These are phyloP conservation scores for Venturia canescens DNA, from an alignment of 1,140 invertebrate species.

Conservation along the genomic window DNA sequence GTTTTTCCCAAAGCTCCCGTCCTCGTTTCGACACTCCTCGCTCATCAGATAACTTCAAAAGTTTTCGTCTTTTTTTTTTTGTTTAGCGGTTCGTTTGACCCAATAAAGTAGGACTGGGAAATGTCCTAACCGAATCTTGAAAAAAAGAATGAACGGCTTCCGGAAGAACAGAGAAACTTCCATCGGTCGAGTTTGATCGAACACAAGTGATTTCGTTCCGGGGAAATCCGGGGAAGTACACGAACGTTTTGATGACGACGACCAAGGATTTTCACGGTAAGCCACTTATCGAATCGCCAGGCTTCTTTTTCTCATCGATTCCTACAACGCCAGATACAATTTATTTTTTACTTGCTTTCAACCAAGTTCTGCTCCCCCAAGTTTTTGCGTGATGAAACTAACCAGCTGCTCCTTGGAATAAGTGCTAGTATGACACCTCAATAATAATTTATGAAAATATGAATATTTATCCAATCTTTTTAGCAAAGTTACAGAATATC, in stretches of 20 bases:
- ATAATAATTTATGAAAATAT: too few species aligned
- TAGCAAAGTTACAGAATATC: too few species aligned
- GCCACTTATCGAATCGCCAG: constrained; percentile 49
- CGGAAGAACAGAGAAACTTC: too few species aligned
- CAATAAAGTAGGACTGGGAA: constrained; percentile 35
- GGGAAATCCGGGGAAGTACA: neutral
- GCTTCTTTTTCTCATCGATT: neutral
- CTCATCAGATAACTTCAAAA: constrained; percentile 4
- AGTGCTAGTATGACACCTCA: too few species aligned
- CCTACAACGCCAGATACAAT: constrained; percentile 25
- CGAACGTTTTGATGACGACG: constrained; percentile 22
- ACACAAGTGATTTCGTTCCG: neutral
- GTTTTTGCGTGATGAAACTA: neutral
- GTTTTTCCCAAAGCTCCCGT: neutral
- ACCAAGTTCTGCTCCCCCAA: constrained; percentile 27
- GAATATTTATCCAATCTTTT: too few species aligned
- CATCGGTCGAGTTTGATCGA: constrained; percentile 15
- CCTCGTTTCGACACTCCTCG: constrained; percentile 6
- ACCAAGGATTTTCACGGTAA: constrained; percentile 41
- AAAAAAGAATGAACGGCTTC: neutral
- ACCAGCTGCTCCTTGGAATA: too few species aligned
- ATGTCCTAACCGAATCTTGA: constrained; percentile 19
- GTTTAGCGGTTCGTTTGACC: constrained; percentile 34
- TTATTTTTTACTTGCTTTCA: constrained; percentile 10
- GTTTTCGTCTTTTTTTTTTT: neutral